Evolutionary conservation across 2,888 invertebrate genomes (phyloP).

Genomic region (Chrysolina oricalcia): DNA sequence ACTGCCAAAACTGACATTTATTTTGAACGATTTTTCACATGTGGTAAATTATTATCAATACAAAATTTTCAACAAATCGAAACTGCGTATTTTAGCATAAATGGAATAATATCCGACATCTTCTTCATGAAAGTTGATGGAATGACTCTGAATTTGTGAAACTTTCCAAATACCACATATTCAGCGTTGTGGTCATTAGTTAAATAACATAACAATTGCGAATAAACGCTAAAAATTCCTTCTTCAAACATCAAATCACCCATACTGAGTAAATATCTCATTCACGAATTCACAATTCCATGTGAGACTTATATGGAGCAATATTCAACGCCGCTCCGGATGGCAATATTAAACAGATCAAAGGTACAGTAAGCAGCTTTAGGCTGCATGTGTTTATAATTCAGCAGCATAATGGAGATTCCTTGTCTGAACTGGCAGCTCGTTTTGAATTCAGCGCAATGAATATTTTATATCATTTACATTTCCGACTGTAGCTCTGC

Average conservation of each 20-base stretch:
- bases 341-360: slow-evolving; percentile 26
- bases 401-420: slow-evolving; percentile 67
- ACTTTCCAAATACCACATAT: too few relatives aligned
- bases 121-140: too few relatives aligned
- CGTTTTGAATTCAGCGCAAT: slow-evolving; percentile 63
- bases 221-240: background rate
- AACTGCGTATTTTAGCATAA: too few relatives aligned
- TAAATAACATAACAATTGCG: too few relatives aligned
- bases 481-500: slow-evolving; percentile 51
- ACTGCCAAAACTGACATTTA: too few relatives aligned
- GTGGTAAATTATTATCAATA: too few relatives aligned
- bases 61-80: too few relatives aligned
- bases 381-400: slow-evolving; percentile 65
- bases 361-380: slow-evolving; percentile 48
- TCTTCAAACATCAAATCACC: background rate
- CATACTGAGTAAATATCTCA: background rate
- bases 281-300: background rate
- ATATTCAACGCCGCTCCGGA: slow-evolving; percentile 14
- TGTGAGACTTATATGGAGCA: slow-evolving; percentile 3
- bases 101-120: too few relatives aligned
- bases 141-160: too few relatives aligned
- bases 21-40: too few relatives aligned
- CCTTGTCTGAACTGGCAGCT: slow-evolving; percentile 64
- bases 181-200: too few relatives aligned
- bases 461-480: slow-evolving; percentile 65